Evolutionary conservation across 2,113 vertebrate genomes (phyloP).

Genomic region (Sebastes schlegelii): DNA sequence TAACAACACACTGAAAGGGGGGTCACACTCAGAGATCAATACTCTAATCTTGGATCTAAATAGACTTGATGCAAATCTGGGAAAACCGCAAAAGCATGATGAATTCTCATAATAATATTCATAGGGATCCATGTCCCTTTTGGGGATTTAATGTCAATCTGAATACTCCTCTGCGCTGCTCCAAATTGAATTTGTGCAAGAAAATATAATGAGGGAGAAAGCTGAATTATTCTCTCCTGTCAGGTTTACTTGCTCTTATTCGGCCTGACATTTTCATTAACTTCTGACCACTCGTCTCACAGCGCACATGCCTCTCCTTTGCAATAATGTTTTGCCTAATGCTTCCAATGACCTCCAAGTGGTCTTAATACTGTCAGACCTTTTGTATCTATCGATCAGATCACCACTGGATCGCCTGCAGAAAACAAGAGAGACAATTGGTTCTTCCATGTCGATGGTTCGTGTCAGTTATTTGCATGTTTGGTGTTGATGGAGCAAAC

Average conservation of each 20-base stretch:
- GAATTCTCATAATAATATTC: conserved; percentile 51
- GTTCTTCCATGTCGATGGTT: conserved; percentile 66
- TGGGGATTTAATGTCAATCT: conserved; percentile 23
- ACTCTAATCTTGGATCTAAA: conserved; percentile 26
- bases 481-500: conserved; percentile 62
- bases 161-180: conserved; percentile 10
- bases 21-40: conserved; percentile 37
- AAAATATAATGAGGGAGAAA: conserved; percentile 23
- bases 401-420: conserved; percentile 41
- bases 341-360: conserved; percentile 80
- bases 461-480: conserved; percentile 73
- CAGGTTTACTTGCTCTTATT: conserved; percentile 30
- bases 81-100: conserved; percentile 3
- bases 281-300: conserved; percentile 23
- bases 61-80: conserved; percentile 32
- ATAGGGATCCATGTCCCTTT: conserved; percentile 23
- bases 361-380: conserved; percentile 52
- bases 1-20: conserved; percentile 19
- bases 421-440: conserved; percentile 51
- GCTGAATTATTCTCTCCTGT: conserved; percentile 24
- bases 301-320: conserved; percentile 61
- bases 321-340: conserved; percentile 80
- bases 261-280: conserved; percentile 45
- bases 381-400: conserved; percentile 45
- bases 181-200: conserved; percentile 21